Evolutionary conservation across 1,140 invertebrate genomes (phyloP), one percentile per base, ranked within the genome.

Genomic region (Eurosta solidaginis): DNA sequence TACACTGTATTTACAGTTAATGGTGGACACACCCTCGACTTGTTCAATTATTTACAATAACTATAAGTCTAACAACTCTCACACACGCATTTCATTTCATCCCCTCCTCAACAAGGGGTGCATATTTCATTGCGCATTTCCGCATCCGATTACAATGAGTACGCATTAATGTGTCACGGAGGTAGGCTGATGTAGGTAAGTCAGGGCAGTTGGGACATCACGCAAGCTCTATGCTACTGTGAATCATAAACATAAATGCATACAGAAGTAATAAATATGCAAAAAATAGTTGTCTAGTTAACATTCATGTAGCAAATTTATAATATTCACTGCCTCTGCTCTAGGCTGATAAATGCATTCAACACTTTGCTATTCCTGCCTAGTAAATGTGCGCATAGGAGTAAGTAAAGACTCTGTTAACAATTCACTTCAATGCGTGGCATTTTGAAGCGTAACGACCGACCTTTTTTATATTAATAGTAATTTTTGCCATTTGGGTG

Each of bases 51-150:
- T 68, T 68, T 68, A 68, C 33, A 29, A 29, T 40, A 33, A 1
- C 6, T n/a, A n/a, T n/a, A n/a, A n/a, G n/a, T n/a, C n/a, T n/a
- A n/a, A n/a, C 4, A 6, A 27, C 33, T 10, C 9, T 3, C 33
- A 33, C 54, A 36, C 6, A 68, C n/a, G n/a, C 22, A 1, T 20
- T 40, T 17, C 3, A 33, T 17, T 3, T 29, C 54, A 14, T 1
- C n/a, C 10, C 17, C n/a, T 0, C 59, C n/a, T 68, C 49, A 52
- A 10, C 49, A 33, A n/a, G 14, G 33, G 27, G 17, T 68, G 59
- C 59, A 68, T 68, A 68, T 68, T 68, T 68, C 33, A 68, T 68
- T 68, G 59, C 59, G 40, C 59, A 68, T 68, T 68, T 68, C 59
- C 59, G 59, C 59, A 68, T 68, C 59, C 59, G 59, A 68, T 68